Evolutionary conservation across 2,113 vertebrate genomes (phyloP).

Genomic region (Dermatemys mawii): DNA sequence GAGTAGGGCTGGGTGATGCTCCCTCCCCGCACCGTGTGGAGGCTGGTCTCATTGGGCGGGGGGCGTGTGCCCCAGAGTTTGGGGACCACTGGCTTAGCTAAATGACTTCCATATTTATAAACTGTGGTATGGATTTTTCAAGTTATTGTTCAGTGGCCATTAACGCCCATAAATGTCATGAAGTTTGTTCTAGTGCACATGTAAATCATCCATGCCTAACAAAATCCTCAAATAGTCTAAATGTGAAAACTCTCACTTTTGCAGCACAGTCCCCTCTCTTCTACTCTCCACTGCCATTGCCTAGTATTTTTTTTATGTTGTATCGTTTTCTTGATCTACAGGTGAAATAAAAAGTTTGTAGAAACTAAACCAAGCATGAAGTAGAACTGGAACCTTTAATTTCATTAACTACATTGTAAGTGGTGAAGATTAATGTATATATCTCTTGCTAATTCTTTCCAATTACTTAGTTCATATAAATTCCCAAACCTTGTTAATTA

Average conservation of each 20-base stretch:
- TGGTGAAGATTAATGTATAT: slow-evolving; percentile 90
- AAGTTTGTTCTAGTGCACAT: not conserved
- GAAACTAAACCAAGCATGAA: slow-evolving; percentile 61
- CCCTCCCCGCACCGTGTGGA: too few species aligned
- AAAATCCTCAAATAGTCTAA: not conserved
- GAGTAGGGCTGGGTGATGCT: too few species aligned
- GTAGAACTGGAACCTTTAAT: slow-evolving; percentile 78
- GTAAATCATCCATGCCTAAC: not conserved
- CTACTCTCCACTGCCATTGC: not conserved
- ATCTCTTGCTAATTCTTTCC: slow-evolving; percentile 90
- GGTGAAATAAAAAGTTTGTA: slow-evolving; percentile 68
- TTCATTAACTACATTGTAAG: slow-evolving; percentile 89
- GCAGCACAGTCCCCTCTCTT: not conserved
- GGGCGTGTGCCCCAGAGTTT: too few species aligned
- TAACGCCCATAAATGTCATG: not conserved
- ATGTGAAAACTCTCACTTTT: not conserved
- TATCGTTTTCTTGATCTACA: slow-evolving; percentile 43
- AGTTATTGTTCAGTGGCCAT: not conserved
- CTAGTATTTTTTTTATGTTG: slow-evolving; percentile 7
- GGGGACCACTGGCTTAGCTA: not conserved
- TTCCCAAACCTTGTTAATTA: slow-evolving; percentile 91
- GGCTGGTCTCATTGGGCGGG: too few species aligned
- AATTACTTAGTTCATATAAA: slow-evolving; percentile 90
- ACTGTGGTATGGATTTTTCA: not conserved
- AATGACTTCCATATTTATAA: not conserved